Conservation (phyloP, 2,888 invertebrate genomes). For the Germaria angustata region DNA sequence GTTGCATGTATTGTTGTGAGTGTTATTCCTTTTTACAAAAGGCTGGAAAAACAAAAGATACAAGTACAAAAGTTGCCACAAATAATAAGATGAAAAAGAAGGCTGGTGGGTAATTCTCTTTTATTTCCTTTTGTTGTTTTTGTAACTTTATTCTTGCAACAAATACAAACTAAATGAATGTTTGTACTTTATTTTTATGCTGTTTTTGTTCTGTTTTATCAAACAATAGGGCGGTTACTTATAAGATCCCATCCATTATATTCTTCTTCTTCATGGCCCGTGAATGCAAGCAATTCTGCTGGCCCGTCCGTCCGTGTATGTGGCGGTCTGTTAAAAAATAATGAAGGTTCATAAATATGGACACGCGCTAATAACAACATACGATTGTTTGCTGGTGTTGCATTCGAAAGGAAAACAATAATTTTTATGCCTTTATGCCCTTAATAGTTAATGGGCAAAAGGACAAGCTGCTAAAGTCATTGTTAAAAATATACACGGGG, state of each 20-base stretch:
- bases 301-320: background rate
- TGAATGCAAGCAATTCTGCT: background rate
- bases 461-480: slow-evolving; percentile 28
- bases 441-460: background rate
- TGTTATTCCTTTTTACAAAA: slow-evolving; percentile 10
- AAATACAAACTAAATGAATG: slow-evolving; percentile 20
- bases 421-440: background rate
- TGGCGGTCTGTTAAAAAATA: slow-evolving; percentile 22
- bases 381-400: slow-evolving; percentile 51
- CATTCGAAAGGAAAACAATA: background rate
- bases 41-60: background rate
- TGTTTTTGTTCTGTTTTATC: slow-evolving; percentile 2
- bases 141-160: slow-evolving; percentile 38
- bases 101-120: slow-evolving; percentile 46
- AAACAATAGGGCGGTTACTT: slow-evolving; percentile 65
- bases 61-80: slow-evolving; percentile 16
- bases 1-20: background rate
- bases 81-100: background rate
- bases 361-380: slow-evolving; percentile 73
- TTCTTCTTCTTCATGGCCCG: background rate
- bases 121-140: background rate
- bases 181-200: slow-evolving; percentile 39
- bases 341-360: slow-evolving; percentile 69
- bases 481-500: background rate
- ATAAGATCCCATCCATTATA: slow-evolving; percentile 27